Percentiles rank a stretch among this genome's conserved stretches.
Conservation (phyloP, 2,113 vertebrate genomes). For the Electrona antarctica region DNA sequence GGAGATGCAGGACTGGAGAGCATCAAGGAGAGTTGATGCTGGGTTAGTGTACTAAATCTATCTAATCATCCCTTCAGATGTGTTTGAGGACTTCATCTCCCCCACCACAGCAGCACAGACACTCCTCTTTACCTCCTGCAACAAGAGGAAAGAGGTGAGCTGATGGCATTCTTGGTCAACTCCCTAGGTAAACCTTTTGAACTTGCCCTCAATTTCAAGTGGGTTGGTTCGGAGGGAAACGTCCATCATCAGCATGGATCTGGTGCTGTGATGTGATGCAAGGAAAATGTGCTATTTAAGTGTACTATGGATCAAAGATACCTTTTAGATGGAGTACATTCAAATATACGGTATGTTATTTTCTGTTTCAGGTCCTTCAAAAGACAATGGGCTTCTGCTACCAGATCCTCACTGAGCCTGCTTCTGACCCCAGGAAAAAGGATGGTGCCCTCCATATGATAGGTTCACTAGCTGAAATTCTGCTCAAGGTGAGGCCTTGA, state of each 20-base stretch:
- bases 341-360: not conserved
- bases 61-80: slow-evolving; percentile 78
- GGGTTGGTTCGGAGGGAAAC: too few species aligned
- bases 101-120: slow-evolving; percentile 98
- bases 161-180: not conserved
- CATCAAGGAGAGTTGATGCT: not conserved
- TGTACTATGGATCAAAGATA: not conserved
- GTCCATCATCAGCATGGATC: too few species aligned
- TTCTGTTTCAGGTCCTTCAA: slow-evolving; percentile 87
- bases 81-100: slow-evolving; percentile 99
- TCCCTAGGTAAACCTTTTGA: too few species aligned
- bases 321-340: not conserved
- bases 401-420: slow-evolving; percentile 93
- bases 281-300: too few species aligned
- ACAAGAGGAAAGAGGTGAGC: slow-evolving; percentile 97
- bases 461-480: slow-evolving; percentile 96
- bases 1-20: not conserved
- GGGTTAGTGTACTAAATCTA: slow-evolving; percentile 3
- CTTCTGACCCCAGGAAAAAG: slow-evolving; percentile 95
- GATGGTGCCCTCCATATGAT: slow-evolving; percentile 99
- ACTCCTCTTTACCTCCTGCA: slow-evolving; percentile 95
- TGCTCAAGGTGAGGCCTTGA: slow-evolving; percentile 86
- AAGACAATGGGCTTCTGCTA: slow-evolving; percentile 99
- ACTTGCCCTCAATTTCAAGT: too few species aligned
- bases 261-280: too few species aligned